phyloP scores from a whole-genome alignment of 2,797 vertebrate genomes.

The Lacerta viridis region DNA sequence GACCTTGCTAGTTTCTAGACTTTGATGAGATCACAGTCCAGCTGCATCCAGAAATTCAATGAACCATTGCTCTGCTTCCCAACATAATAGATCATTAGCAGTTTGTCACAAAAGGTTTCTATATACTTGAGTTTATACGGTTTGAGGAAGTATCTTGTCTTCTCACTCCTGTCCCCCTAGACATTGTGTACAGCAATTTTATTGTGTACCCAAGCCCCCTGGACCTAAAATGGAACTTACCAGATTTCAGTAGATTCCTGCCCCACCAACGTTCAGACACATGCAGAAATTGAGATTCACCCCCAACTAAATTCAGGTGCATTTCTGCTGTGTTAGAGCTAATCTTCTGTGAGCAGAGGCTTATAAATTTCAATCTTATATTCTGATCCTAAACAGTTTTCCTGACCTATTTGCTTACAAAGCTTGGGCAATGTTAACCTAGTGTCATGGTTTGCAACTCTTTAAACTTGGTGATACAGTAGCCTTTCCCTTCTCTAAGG shows the following conservation, averaged over 20 bases:
- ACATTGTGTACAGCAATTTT: neutral
- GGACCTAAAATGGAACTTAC: neutral
- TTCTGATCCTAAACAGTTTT: neutral
- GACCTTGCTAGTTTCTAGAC: conserved; percentile 10
- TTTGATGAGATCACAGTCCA: conserved; percentile 18
- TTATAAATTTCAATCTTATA: neutral
- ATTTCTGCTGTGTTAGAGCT: neutral
- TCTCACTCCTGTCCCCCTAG: neutral
- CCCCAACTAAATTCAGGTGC: neutral
- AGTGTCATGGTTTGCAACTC: neutral
- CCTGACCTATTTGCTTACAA: neutral
- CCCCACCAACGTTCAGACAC: neutral
- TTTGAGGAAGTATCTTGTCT: neutral
- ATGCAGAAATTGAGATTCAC: neutral
- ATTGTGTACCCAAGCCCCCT: neutral
- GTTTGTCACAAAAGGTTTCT: neutral
- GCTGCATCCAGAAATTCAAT: conserved; percentile 8
- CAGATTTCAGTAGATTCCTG: neutral
- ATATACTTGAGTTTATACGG: neutral
- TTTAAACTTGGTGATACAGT: neutral
- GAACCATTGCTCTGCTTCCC: conserved; percentile 8
- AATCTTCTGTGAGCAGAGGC: neutral
- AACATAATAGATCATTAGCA: conserved; percentile 19
- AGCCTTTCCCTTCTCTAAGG: neutral
- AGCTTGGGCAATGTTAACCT: neutral